Base-by-base conservation (phyloP, 2,888 invertebrate species). In the Tenthredo distinguenda region DNA sequence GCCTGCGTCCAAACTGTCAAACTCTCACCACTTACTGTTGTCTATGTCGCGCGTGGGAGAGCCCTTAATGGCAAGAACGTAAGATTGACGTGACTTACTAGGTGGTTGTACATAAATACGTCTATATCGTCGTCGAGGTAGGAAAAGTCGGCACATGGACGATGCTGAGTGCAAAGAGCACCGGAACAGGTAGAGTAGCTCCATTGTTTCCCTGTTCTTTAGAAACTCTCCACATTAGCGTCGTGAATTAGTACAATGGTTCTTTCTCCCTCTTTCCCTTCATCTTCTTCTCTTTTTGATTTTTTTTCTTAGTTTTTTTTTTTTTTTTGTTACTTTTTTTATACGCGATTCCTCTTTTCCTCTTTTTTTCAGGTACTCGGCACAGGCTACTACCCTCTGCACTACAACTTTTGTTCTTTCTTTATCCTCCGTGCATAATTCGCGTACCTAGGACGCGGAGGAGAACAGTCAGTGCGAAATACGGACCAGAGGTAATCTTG, bases 191-290 rank as follows among this genome's bases (percentile, higher is more conserved):
- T 72, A 74, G 87, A 88, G 88, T 87, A 85, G 85, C 85, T 84
- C 86, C 87, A 90, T 90, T 90, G 89, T 91, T 90, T 90, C 86
- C 74, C 71, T 87, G 88, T 90, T 91, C 89, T 90, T 91, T 91
- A 88, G 89, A 90, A 88, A 88, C 88, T 88, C 87, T 88, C 85
- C 83, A 86, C 87, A 89, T 91, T 89, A 90, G 90, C 88, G 89
- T 87, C 87, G 88, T 87, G 89, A 89, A 89, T 91, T 89, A 88
- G 89, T 86, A 88, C 89, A 88, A 89, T 88, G 88, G 68, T 55
- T 50, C 84, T 72, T 21, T 50, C n/a, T 82, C 37, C 21, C 65
- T 77, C 77, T 86, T 74, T 76, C 62, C 31, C 31, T 7, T 83
- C 37, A 72, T 77, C 50, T 79, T 83, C 37, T 82, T 77, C 50